Base-by-base conservation (phyloP, 2,797 vertebrate genomes). In the Hydrolagus colliei region DNA sequence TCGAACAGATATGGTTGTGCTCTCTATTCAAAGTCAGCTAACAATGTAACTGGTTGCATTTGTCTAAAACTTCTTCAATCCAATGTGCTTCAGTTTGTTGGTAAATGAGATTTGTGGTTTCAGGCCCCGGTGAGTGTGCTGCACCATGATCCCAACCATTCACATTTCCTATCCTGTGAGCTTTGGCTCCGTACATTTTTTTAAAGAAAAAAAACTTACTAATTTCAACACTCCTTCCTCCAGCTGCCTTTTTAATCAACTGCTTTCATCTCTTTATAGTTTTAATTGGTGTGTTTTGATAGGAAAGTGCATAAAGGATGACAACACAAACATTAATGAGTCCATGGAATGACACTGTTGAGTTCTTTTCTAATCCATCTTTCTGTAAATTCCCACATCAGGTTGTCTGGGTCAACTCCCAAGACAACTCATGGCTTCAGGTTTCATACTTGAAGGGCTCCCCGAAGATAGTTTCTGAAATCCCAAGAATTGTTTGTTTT, bases 401-500 rank as follows among this genome's bases (percentile, higher is more conserved):
- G 90, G 92, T 90, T 90, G 89, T 90, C 88, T 87, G 89, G 89
- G 92, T 90, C 89, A 92, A 93, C 92, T 89, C 90, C 89, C 91
- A 91, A 91, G 91, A 92, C 92, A 91, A 92, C 90, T 92, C 91
- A 91, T 88, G 91, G 91, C 13, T 91, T 88, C 89, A 91, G 2
- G 91, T 91, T 92, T 91, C 92, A 90, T 88, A 91, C 92, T 92
- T 91, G 90, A 92, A 91, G 88, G 90, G 90, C 88, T 90, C 82
- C 88, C 89, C 90, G 89, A 87, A 86, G 86, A 88, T 86, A 89
- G 88, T 63, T 87, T 88, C 89, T 88, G 89, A 35, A 32, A 91
- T 82, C 77, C 63, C 88, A 90, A 90, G 87, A 90, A 67, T 1
- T 4, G 68, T 82, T 63, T 14, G 16, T 52, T 52, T 68, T 65